These are phyloP conservation scores for Pyxicephalus adspersus DNA, from an alignment of 2,113 vertebrate genomes.

Conservation along the genomic window DNA sequence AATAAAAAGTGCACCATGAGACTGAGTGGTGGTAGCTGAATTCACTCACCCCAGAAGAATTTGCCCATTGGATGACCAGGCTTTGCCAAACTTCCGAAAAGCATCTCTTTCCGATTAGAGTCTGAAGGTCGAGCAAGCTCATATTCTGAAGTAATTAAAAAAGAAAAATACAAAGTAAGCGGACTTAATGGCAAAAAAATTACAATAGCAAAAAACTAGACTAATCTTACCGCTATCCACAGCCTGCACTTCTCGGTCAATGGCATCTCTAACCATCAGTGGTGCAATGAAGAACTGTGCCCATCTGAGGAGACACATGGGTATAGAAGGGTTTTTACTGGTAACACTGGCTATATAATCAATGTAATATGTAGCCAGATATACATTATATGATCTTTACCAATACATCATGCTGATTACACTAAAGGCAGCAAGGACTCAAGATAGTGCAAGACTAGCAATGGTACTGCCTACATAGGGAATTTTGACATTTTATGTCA, in stretches of 20 bases:
- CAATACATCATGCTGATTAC: too few species aligned
- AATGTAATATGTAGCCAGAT: too few species aligned
- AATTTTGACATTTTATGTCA: too few species aligned
- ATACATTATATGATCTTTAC: too few species aligned
- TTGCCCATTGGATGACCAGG: constrained; percentile 93
- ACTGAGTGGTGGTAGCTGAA: too few species aligned
- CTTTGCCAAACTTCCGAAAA: constrained; percentile 92
- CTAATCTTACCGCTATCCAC: constrained; percentile 92
- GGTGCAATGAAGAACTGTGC: constrained; percentile 97
- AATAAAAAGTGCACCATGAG: too few species aligned
- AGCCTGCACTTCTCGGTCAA: constrained; percentile 94
- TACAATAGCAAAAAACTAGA: background rate
- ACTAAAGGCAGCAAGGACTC: too few species aligned
- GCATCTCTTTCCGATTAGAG: constrained; percentile 91
- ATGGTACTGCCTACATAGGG: too few species aligned
- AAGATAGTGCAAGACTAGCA: too few species aligned
- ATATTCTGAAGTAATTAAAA: constrained; percentile 80
- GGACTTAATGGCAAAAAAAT: background rate
- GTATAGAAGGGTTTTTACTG: too few species aligned
- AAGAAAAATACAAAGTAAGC: background rate
- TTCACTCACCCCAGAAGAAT: constrained; percentile 91
- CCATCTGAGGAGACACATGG: constrained; percentile 77
- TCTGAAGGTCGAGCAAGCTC: constrained; percentile 90
- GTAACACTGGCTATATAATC: too few species aligned
- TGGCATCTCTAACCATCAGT: constrained; percentile 91